phyloP scores from a whole-genome alignment of 2,888 invertebrate genomes.

The Melinopterus prodromus region DNA sequence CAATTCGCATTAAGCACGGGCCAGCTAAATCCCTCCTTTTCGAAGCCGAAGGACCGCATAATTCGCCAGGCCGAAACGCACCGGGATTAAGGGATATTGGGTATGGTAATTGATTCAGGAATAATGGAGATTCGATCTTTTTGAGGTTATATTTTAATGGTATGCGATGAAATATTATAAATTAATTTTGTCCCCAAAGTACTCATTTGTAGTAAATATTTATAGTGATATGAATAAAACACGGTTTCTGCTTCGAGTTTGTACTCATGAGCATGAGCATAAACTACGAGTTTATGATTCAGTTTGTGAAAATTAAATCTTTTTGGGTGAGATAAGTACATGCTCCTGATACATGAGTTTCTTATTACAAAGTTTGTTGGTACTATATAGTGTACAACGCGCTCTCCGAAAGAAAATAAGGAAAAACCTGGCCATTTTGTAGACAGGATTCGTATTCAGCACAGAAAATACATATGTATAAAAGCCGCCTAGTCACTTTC shows the following conservation, averaged over 20 bases:
- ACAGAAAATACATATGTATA: too few species aligned
- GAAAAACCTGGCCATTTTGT: too few species aligned
- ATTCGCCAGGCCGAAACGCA: not conserved
- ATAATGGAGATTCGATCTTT: not conserved
- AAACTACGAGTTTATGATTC: too few species aligned
- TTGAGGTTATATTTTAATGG: not conserved
- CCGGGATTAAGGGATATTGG: conserved; percentile 4
- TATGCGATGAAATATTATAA: not conserved
- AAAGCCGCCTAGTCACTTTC: too few species aligned
- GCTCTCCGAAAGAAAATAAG: too few species aligned
- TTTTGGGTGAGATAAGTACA: too few species aligned
- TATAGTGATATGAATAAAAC: not conserved
- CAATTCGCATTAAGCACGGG: conserved; percentile 4
- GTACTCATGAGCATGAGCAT: too few species aligned
- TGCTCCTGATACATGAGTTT: too few species aligned
- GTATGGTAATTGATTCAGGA: not conserved
- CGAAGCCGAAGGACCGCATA: not conserved
- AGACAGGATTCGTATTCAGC: too few species aligned
- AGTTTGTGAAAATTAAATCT: too few species aligned
- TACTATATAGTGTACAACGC: too few species aligned
- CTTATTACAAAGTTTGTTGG: too few species aligned
- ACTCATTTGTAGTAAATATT: not conserved
- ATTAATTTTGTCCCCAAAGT: not conserved
- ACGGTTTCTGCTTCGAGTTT: not conserved
- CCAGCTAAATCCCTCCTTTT: not conserved